Percentiles rank a stretch among this genome's conserved stretches.
phyloP scores from a whole-genome alignment of 2,797 vertebrate species.

The Cheirogaleus major region DNA sequence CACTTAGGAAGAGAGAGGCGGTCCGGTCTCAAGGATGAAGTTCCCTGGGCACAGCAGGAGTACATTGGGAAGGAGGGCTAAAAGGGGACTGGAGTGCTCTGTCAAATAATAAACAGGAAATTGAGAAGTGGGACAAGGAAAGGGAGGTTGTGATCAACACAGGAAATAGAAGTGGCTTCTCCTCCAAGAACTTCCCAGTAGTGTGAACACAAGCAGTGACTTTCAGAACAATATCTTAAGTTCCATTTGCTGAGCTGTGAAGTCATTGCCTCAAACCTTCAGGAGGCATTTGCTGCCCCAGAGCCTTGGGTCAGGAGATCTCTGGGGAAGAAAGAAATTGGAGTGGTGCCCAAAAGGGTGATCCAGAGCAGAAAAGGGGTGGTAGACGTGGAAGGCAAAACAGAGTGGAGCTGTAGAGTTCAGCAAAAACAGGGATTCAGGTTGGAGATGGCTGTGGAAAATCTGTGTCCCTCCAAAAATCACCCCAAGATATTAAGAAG shows the following conservation, averaged over 20 bases:
- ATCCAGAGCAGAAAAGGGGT: background rate
- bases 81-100: background rate
- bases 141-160: background rate
- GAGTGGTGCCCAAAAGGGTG: background rate
- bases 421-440: background rate
- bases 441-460: background rate
- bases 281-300: background rate
- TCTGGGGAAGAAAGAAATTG: background rate
- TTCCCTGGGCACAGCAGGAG: too few relatives aligned
- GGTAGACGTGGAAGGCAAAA: background rate
- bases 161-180: background rate
- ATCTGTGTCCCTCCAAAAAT: background rate
- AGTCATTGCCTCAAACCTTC: background rate
- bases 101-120: background rate
- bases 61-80: background rate
- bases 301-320: background rate
- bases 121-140: background rate
- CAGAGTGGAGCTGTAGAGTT: background rate
- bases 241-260: background rate
- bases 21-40: background rate
- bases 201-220: background rate
- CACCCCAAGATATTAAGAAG: background rate
- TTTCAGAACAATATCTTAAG: background rate
- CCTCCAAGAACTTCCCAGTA: background rate
- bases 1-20: background rate